Percentiles rank a stretch among this genome's conserved stretches.
Evolutionary conservation across 2,797 vertebrate species (phyloP).

Genomic region (Danio choprae): DNA sequence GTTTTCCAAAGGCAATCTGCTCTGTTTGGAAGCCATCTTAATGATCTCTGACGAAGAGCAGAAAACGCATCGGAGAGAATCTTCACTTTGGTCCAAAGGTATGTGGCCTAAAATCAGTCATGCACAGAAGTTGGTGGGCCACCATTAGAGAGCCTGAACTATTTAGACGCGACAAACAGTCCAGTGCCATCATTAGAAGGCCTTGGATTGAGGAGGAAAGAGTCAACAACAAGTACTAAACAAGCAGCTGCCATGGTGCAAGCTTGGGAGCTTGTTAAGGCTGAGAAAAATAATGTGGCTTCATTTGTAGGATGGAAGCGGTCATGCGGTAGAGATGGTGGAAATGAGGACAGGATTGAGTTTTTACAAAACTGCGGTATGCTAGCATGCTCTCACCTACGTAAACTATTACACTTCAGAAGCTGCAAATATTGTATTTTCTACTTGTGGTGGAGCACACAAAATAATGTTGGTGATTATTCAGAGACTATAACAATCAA

Average conservation of each 20-base stretch:
- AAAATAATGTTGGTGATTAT: constrained; percentile 13
- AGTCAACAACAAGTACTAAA: constrained; percentile 32
- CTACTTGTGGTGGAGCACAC: neutral
- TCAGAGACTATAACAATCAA: neutral
- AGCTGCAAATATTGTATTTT: neutral
- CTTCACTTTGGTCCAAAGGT: constrained; percentile 41
- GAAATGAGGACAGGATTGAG: constrained; percentile 38
- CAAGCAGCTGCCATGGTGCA: constrained; percentile 44
- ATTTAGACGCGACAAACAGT: constrained; percentile 43
- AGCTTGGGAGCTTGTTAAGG: constrained; percentile 44
- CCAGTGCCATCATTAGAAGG: constrained; percentile 32
- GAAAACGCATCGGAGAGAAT: neutral
- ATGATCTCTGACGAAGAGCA: constrained; percentile 28
- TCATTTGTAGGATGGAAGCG: constrained; percentile 37
- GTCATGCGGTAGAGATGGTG: constrained; percentile 20
- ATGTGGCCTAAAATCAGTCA: constrained; percentile 34
- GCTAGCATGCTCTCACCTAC: neutral
- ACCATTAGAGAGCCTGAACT: constrained; percentile 46
- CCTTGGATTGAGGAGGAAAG: constrained; percentile 34
- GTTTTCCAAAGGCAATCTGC: constrained; percentile 61
- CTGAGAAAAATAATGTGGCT: constrained; percentile 41
- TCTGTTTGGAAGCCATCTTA: constrained; percentile 59
- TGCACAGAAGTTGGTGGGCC: constrained; percentile 8
- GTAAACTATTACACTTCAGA: neutral
- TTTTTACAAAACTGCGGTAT: constrained; percentile 19